Percentiles rank a stretch among this genome's conserved stretches.
Evolutionary conservation across 2,888 invertebrate species (phyloP).

Genomic region (Platypus cylindrus): DNA sequence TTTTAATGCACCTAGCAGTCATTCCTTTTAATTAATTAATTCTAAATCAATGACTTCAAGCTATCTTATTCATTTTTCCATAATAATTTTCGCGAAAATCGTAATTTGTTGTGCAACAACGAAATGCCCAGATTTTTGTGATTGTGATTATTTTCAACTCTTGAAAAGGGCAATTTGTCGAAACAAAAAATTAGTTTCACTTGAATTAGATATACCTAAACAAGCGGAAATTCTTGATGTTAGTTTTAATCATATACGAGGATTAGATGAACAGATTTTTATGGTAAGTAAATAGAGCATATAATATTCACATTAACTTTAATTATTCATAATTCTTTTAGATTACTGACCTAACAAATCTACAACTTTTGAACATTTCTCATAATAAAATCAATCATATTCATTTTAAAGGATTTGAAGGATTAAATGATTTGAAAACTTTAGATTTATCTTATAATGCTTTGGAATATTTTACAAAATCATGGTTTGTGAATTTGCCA

Average conservation of each 20-base stretch:
- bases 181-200: conserved; percentile 44
- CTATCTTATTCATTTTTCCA: no score
- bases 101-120: no score
- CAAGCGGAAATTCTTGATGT: conserved; percentile 46
- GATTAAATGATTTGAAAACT: conserved; percentile 38
- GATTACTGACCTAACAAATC: conserved; percentile 34
- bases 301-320: conserved; percentile 3
- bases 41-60: no score
- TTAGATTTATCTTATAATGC: conserved; percentile 51
- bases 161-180: conserved; percentile 42
- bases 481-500: conserved; percentile 44
- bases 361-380: conserved; percentile 41
- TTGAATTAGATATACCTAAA: conserved; percentile 46
- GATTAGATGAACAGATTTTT: conserved; percentile 47
- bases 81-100: no score
- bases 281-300: conserved; percentile 39
- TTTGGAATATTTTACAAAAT: conserved; percentile 41
- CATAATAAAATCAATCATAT: conserved; percentile 51
- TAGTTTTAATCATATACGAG: conserved; percentile 48
- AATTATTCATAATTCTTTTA: no score
- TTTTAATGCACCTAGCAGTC: no score
- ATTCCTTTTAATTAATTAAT: no score
- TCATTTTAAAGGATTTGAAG: conserved; percentile 46
- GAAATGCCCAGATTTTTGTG: conserved; percentile 42
- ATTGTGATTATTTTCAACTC: conserved; percentile 40